Evolutionary conservation across 2,888 invertebrate species (phyloP).

Genomic region (Pelosia muscerda): DNA sequence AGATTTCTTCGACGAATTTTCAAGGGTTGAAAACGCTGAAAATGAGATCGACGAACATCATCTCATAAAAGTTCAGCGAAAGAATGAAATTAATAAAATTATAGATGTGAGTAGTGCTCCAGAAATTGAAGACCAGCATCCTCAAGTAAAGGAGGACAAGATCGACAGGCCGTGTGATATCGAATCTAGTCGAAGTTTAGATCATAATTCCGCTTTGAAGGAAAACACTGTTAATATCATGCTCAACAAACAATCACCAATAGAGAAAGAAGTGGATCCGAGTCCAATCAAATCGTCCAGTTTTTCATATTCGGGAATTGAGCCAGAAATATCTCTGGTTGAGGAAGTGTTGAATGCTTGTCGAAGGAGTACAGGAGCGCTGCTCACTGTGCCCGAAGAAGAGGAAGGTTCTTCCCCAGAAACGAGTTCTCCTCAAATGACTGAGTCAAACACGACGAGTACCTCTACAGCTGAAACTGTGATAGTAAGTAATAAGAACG

Average conservation of each 20-base stretch:
- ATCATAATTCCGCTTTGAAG: slow-evolving; percentile 73
- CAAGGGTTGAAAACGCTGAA: slow-evolving; percentile 74
- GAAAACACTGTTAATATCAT: slow-evolving; percentile 80
- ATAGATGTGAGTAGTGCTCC: slow-evolving; percentile 69
- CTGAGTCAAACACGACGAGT: slow-evolving; percentile 89
- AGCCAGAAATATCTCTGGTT: slow-evolving; percentile 77
- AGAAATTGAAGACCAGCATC: slow-evolving; percentile 61
- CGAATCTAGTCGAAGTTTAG: slow-evolving; percentile 73
- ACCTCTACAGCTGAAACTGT: slow-evolving; percentile 91
- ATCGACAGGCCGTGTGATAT: slow-evolving; percentile 71
- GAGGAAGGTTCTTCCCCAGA: slow-evolving; percentile 87
- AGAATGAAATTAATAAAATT: slow-evolving; percentile 81
- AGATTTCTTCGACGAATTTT: slow-evolving; percentile 73
- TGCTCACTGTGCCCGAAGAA: slow-evolving; percentile 88
- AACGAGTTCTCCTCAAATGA: slow-evolving; percentile 86
- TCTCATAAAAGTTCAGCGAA: slow-evolving; percentile 78
- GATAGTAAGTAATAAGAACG: slow-evolving; percentile 88
- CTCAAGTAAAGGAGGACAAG: slow-evolving; percentile 65
- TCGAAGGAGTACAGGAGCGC: slow-evolving; percentile 76
- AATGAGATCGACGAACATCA: slow-evolving; percentile 80
- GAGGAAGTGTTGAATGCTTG: slow-evolving; percentile 82
- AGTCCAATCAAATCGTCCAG: slow-evolving; percentile 75
- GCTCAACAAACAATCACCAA: slow-evolving; percentile 65
- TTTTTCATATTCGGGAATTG: slow-evolving; percentile 69
- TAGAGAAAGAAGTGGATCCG: slow-evolving; percentile 67